Conservation (phyloP, 2,797 vertebrate genomes). For the Mormyrus hasselquistii region DNA sequence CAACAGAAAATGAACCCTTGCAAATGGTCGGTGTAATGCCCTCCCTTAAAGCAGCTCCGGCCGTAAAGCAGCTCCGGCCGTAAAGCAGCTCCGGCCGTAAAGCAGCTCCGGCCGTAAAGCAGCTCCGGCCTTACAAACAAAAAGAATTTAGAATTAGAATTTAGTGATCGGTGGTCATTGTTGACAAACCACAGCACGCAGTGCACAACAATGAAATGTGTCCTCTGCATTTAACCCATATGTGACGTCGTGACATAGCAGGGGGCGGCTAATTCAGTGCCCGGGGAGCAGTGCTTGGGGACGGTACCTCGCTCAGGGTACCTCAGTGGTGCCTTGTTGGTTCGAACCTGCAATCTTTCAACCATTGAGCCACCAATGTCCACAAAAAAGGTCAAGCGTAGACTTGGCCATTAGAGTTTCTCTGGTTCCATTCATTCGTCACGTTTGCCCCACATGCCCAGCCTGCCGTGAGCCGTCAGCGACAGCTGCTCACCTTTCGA, state of each 20-base stretch:
- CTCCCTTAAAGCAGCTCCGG: background rate
- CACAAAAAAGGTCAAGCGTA: background rate
- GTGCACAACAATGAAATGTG: too few relatives aligned
- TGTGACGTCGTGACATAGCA: background rate
- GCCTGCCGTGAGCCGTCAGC: background rate
- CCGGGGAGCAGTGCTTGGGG: background rate
- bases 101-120: too few relatives aligned
- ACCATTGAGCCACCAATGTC: background rate
- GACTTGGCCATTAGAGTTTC: background rate
- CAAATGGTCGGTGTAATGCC: background rate
- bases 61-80: too few relatives aligned
- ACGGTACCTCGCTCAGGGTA: too few relatives aligned
- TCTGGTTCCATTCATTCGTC: background rate
- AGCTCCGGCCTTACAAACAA: background rate
- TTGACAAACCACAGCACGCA: background rate
- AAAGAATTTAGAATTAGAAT: background rate
- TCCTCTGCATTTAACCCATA: background rate
- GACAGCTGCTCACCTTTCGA: constrained; percentile 76
- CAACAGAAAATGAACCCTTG: background rate
- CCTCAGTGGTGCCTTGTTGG: too few relatives aligned
- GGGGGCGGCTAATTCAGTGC: too few relatives aligned
- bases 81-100: too few relatives aligned
- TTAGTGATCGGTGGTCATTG: background rate
- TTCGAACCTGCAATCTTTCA: too few relatives aligned
- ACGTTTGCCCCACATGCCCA: background rate